Conservation (phyloP, 35 echinoderm and acorn worm genomes). For the Acanthaster planci region DNA sequence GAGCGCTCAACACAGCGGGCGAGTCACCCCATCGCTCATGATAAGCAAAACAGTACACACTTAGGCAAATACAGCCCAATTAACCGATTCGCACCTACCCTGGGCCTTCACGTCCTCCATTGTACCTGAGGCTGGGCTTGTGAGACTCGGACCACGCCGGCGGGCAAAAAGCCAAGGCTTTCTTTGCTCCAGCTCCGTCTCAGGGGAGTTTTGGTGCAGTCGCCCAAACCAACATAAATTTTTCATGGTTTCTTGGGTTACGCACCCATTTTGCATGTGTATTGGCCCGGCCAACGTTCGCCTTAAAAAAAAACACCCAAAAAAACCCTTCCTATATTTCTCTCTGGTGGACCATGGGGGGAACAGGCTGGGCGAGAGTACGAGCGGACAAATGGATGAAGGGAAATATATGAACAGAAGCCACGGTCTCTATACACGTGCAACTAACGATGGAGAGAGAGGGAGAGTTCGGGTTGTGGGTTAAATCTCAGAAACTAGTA, state of each 20-base stretch:
- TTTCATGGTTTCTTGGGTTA: conserved; percentile 33
- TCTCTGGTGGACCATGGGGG: too few species aligned
- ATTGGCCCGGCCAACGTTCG: conserved; percentile 11
- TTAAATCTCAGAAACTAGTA: background rate
- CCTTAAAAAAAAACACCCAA: too few species aligned
- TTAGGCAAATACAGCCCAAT: conserved; percentile 19
- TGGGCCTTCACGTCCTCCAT: background rate
- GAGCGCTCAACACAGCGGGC: background rate
- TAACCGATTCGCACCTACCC: conserved; percentile 7
- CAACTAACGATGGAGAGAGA: background rate
- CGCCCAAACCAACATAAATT: conserved; percentile 29
- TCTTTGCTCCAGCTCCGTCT: background rate
- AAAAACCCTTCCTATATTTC: too few species aligned
- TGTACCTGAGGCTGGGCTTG: background rate
- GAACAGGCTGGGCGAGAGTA: background rate
- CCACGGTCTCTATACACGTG: background rate
- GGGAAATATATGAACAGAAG: background rate
- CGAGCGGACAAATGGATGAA: background rate
- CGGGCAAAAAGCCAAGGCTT: conserved; percentile 14
- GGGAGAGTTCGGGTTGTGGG: background rate
- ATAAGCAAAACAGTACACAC: conserved; percentile 29
- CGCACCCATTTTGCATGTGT: conserved; percentile 32
- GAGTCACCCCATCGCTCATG: background rate
- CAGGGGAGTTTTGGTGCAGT: conserved; percentile 18
- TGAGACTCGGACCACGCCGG: background rate